Percentiles rank a stretch among this genome's conserved stretches.
Conservation (phyloP, 1,140 invertebrate species). For the Trichonephila inaurata region DNA sequence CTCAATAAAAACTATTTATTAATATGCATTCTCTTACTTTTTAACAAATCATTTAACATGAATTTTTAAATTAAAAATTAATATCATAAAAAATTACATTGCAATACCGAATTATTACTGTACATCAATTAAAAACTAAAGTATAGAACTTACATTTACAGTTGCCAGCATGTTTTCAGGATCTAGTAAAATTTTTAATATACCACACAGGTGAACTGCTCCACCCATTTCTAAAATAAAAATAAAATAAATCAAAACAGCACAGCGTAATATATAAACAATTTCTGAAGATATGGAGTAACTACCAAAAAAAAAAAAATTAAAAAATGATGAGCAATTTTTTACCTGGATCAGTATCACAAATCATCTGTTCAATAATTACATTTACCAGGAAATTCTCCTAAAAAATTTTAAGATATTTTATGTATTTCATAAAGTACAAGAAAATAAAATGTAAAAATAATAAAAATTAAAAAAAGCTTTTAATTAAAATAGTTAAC, state of each 20-base stretch:
- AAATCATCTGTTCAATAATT: constrained; percentile 96
- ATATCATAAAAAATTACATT: no score
- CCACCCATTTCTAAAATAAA: constrained; percentile 94
- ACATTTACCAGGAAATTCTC: constrained; percentile 97
- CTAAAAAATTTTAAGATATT: constrained; percentile 78
- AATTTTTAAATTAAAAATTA: no score
- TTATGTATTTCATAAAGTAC: background rate
- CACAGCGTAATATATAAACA: background rate
- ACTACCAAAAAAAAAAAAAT: background rate
- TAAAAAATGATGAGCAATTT: background rate
- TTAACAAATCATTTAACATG: no score
- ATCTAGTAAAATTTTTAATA: constrained; percentile 95
- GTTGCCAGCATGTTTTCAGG: constrained; percentile 99
- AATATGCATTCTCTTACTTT: no score
- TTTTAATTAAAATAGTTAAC: no score
- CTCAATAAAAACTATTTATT: no score
- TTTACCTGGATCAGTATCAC: constrained; percentile 84
- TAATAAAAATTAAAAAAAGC: background rate
- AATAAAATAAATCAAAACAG: background rate
- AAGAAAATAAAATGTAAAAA: background rate
- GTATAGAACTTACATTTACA: constrained; percentile 84
- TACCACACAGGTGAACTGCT: constrained; percentile 96
- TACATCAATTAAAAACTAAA: background rate
- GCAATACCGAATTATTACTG: background rate
- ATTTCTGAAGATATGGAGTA: background rate